Base-by-base conservation (phyloP, 2,888 invertebrate genomes). In the Epinotia ramella region DNA sequence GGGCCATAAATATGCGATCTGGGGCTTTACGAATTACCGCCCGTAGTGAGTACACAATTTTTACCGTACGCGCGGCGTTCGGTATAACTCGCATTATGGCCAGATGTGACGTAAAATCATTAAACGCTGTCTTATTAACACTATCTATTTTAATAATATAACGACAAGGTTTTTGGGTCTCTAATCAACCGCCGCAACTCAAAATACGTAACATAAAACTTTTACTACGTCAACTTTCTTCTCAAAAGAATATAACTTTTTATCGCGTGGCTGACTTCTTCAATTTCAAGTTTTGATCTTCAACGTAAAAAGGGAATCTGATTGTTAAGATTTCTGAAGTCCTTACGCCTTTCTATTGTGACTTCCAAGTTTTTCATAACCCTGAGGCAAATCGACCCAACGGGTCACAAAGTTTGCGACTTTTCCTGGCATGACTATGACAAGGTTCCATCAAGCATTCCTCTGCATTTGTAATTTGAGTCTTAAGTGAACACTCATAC, bases 211-310 rank as follows among this genome's bases (percentile, higher is more conserved):
- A 53, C n/a, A 53, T 66, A n/a, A 53, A 53, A 12, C 16, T 28
- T 13, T 20, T 16, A 68, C 9, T 33, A 66, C 40, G 16, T 68
- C 40, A 68, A 57, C 2, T 44, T 46, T 69, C 18, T 28, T 46
- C 12, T 69, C 57, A 59, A 68, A 57, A 13, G 20, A 20, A 56
- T 65, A 3, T n/a, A 53, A 53, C 24, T 53, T 53, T 66, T 66
- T 53, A 16, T 66, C 28, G n/a, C 56, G 33, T 13, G 7, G 20
- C 28, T 18, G 40, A 56, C 64, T 72, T 73, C n/a, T 73, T 68
- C 56, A 62, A 44, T 67, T 73, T 62, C n/a, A 68, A 73, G 62
- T 62, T 73, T 24, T 13, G 46, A 46, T 7, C 20, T 3, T 9
- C 16, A 49, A 49, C 40, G 0, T 13, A 4, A 11, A 64, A 13